Base-by-base conservation (phyloP, 2,888 invertebrate species). In the Tiphia femorata region DNA sequence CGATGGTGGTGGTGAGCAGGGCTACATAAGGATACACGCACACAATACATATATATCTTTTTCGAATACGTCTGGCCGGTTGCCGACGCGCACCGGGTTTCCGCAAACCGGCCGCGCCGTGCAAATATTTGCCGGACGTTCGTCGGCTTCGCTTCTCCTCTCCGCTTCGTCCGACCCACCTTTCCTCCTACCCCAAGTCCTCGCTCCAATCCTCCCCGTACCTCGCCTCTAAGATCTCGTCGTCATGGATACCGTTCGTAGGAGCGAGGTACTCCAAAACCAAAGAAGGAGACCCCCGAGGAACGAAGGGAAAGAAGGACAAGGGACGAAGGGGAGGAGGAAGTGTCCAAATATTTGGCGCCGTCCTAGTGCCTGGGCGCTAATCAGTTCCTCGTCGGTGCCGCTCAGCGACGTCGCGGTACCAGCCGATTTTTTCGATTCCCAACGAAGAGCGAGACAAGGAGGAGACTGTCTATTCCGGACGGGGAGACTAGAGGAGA, bases 111-210 rank as follows among this genome's bases (percentile, higher is more conserved):
- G 58, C 55, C 65, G 56, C 55, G 62, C 56, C 62, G 70, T 63
- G 75, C 72, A 76, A 76, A 76, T 76, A 75, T 76, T 76, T 76
- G 73, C 66, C 64, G 66, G 74, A 67, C 72, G 72, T 72, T 71
- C 69, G 67, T 59, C 59, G 61, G 35, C 62, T 44, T 49, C 64
- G 57, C 54, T 58, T 66, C 63, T 64, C 65, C 54, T 14, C 23
- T 41, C 51, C 37, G 57, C 49, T 54, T 55, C 51, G 3, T 37
- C 37, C 4, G 3, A 10, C 37, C 8, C 6, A 8, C 59, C 60
- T 53, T 53, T 53, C 51, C 48, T 20, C 20, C 29, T 17, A 2
- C 10, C 23, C 38, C 16, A 27, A 3, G 19, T 29, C 27, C 30
- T 25, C 42, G 14, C 8, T 30, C 33, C 8, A 7, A 33, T 21